phyloP scores from a whole-genome alignment of 92 coral and sea anemone species.

The Paramuricea clavata region DNA sequence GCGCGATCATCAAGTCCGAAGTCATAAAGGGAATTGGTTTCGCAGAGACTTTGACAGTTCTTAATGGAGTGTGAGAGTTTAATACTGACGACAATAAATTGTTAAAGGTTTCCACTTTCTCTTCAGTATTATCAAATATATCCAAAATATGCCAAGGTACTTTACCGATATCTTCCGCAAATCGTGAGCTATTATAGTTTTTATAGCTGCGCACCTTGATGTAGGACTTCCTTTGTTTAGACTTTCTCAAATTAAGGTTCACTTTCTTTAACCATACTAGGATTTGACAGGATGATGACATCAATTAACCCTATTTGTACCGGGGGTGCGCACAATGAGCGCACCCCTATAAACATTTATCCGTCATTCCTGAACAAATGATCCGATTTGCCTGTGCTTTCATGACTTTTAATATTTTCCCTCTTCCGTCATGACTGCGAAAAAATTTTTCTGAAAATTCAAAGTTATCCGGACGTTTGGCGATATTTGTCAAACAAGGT shows the following conservation, averaged over 20 bases:
- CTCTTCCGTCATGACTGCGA: no score
- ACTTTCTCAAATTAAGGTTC: background rate
- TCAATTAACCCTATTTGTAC: no score
- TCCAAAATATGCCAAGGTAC: constrained; percentile 17
- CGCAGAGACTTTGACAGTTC: constrained; percentile 52
- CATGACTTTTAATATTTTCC: no score
- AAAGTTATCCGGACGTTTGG: no score
- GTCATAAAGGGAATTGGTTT: constrained; percentile 64
- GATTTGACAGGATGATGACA: background rate
- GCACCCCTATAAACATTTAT: no score
- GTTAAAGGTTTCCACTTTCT: background rate
- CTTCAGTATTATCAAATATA: background rate
- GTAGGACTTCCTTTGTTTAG: background rate
- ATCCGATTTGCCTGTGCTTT: no score
- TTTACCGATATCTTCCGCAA: background rate
- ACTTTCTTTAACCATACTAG: background rate
- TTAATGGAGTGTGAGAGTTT: constrained; percentile 55
- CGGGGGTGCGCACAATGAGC: no score
- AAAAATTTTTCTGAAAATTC: no score
- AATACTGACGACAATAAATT: no score
- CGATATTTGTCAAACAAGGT: no score
- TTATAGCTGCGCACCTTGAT: background rate
- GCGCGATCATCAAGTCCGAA: constrained; percentile 61
- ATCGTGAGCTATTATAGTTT: background rate
- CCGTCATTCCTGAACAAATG: no score